Base-by-base conservation (phyloP, 1,140 invertebrate genomes). In the Galleria mellonella region DNA sequence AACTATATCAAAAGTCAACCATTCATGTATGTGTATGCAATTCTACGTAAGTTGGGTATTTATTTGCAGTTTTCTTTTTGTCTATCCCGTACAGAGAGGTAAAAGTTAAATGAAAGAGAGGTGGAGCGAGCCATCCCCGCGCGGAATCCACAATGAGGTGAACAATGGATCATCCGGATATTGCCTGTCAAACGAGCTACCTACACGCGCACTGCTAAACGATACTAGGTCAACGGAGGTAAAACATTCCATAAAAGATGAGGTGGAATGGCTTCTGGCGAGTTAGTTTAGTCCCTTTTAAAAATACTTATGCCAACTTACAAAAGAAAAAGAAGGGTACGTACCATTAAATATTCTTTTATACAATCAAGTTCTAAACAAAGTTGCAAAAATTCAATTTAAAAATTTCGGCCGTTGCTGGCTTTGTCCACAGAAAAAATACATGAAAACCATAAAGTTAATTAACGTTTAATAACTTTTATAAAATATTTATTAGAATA, bases 101-200 rank as follows among this genome's bases (percentile, higher is more conserved):
- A 47, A 42, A 47, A 47, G 45, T 47, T 47, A 41, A 47, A 47
- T 47, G 45, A 47, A 47, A 47, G 45, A 41, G 45, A 47, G 45
- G 45, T 42, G 36, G 42, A 47, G 38, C 32, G 17, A 15, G 29
- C 38, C 17, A 39, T 56, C 46, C 53, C 43, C 52, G 67, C 36
- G 54, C 57, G 49, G 72, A 75, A 72, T 82, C 65, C 63, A 47
- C 72, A 82, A 82, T 76, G 77, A 79, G 66, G 50, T 62, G 65
- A 67, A 77, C 73, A 82, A 78, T 73, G 73, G 69, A 78, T 73
- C 66, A 76, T 63, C 64, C 72, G 74, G 74, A 82, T 82, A 78
- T 82, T 82, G 72, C 69, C 45, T 47, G 45, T 47, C 45, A 47
- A 47, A 37, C 38, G 28, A 47, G 29, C 30, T 38, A 40, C 36